These are phyloP conservation scores for Monoplex corrugatus DNA, from an alignment of 2,888 invertebrate species.

Conservation along the genomic window DNA sequence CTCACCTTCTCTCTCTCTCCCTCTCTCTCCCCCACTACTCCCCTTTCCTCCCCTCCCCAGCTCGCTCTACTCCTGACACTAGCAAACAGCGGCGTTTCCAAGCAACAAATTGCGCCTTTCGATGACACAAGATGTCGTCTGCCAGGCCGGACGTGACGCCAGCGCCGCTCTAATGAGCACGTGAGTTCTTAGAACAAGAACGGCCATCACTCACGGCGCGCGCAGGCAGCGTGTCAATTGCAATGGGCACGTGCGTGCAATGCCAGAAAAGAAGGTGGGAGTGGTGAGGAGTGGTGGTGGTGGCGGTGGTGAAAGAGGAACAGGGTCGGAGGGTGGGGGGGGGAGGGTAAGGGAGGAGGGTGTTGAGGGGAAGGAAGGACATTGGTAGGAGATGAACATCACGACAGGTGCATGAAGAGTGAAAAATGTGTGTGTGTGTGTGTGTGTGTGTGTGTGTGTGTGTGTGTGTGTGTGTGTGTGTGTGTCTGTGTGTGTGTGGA, in stretches of 20 bases:
- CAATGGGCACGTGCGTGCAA: constrained; percentile 29
- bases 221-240: constrained; percentile 37
- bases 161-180: constrained; percentile 35
- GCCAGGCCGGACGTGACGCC: constrained; percentile 36
- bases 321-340: neutral
- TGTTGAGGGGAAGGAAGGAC: neutral
- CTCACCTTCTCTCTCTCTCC: neutral
- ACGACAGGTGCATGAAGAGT: neutral
- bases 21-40: neutral
- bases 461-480: too few species aligned
- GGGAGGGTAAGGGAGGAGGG: neutral
- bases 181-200: constrained; percentile 23
- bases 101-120: constrained; percentile 22
- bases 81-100: constrained; percentile 22
- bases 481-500: too few species aligned
- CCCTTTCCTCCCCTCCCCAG: too few species aligned
- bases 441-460: too few species aligned
- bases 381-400: constrained; percentile 27
- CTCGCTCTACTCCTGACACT: too few species aligned
- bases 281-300: neutral
- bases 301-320: neutral
- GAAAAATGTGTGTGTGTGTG: too few species aligned
- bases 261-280: neutral
- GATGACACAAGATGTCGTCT: constrained; percentile 43
- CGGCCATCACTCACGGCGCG: constrained; percentile 37